Conservation (phyloP, 2,888 invertebrate genomes). For the Netelia virgata region DNA sequence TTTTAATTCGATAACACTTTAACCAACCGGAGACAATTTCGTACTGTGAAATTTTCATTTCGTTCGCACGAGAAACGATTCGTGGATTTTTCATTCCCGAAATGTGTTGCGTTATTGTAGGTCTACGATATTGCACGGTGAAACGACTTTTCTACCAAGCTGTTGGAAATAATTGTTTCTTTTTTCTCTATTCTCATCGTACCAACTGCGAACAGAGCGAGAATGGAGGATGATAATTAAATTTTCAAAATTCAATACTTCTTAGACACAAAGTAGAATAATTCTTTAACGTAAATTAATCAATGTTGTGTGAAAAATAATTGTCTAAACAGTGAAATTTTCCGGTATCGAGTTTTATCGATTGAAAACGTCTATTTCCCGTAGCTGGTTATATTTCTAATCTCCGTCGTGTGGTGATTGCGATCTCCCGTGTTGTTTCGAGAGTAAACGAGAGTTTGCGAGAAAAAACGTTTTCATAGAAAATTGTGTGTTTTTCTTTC, state of each 20-base stretch:
- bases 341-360: neutral
- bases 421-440: too few species aligned
- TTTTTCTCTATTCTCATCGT: neutral
- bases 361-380: neutral
- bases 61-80: neutral
- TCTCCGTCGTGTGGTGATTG: too few species aligned
- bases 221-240: too few species aligned
- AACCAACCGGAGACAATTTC: neutral
- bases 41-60: neutral
- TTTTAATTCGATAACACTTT: constrained; percentile 1
- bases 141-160: neutral
- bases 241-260: neutral
- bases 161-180: neutral
- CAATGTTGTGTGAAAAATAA: too few species aligned
- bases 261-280: neutral
- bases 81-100: neutral
- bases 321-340: too few species aligned
- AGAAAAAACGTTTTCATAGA: too few species aligned
- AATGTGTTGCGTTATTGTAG: neutral
- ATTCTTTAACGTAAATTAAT: neutral
- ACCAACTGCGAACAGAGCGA: neutral
- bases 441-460: too few species aligned
- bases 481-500: neutral
- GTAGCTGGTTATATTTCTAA: too few species aligned
- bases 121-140: too few species aligned